Base-by-base conservation (phyloP, 2,113 vertebrate genomes). In the Chaetorhynchus papuensis region DNA sequence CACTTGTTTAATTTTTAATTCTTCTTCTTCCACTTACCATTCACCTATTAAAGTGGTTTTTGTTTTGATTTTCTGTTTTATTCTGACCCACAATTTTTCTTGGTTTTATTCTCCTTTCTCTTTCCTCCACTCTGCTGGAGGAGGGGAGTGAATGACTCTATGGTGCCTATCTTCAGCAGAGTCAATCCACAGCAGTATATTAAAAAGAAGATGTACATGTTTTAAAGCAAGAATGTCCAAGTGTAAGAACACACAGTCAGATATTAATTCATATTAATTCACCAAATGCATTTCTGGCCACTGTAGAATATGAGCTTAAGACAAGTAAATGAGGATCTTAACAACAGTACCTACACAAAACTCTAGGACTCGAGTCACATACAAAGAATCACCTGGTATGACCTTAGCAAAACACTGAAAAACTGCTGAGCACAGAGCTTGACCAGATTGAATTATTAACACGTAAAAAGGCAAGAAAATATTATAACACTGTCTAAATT, bases 101-200 rank as follows among this genome's bases (percentile, higher is more conserved):
- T 71, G 30, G 9, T 31, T 68, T 74, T 31, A 7, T 53, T 53
- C 6, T 59, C 31, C 5, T 66, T 78, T 59, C 4, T 7, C 53
- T 13, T 59, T 78, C 20, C 10, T 53, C 6, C 7, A 11, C 30
- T 50, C 10, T 30, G 15, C 9, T 50, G 7, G 3, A 19, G 7
- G 18, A 65, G 5, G 19, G 3, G 13, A 50, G 9, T 45, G 41
- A 56, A 2, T 2, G 2, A 54, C 24, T n/a, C 5, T 10, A 5
- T 37, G 18, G 13, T 41, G 21, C 15, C 42, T 24, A 33, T 17
- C 24, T 54, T 31, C 24, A 76, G 8, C 31, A 44, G 5, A 6
- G 2, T 65, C 60, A 54, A 70, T 21, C 26, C 31, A 70, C 6
- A 65, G 15, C 4, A 39, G 1, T 13, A 18, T 19, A 39, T 8